A percentile compares a stretch with the other conserved stretches of the same genome.
Evolutionary conservation across 1,140 invertebrate genomes (phyloP).

Genomic region (Lepidurus packardi): DNA sequence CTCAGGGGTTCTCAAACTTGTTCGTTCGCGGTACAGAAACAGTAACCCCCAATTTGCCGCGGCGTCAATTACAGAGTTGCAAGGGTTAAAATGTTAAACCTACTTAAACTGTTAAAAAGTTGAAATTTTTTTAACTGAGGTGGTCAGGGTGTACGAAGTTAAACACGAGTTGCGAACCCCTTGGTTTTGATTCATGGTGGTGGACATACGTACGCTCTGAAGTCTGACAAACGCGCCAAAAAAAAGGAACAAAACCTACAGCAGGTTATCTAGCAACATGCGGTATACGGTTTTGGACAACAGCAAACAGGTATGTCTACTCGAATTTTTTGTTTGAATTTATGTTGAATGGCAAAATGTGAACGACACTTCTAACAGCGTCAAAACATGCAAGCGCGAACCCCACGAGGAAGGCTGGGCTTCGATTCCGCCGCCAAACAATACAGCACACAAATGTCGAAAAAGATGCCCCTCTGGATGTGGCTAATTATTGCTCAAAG

Average conservation of each 20-base stretch:
- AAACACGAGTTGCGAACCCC: too few species aligned
- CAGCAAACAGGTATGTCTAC: neutral
- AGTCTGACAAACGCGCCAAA: neutral
- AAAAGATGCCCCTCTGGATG: constrained; percentile 29
- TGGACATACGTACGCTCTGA: neutral
- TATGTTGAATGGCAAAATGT: neutral
- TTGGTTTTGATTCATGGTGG: neutral
- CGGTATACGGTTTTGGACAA: constrained; percentile 3
- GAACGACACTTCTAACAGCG: neutral
- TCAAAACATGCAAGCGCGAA: neutral
- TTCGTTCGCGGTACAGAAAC: too few species aligned
- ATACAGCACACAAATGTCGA: constrained; percentile 25
- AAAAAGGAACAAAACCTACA: neutral
- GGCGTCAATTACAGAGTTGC: too few species aligned
- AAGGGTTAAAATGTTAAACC: too few species aligned
- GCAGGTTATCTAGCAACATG: neutral
- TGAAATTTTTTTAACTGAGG: too few species aligned
- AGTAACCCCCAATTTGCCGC: too few species aligned
- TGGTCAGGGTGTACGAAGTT: too few species aligned
- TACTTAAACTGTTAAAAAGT: too few species aligned
- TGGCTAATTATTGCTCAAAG: constrained; percentile 29
- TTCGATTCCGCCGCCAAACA: constrained; percentile 29
- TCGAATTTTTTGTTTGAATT: neutral
- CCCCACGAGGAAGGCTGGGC: constrained; percentile 22
- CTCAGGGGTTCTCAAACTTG: too few species aligned